Evolutionary conservation across 2,888 invertebrate genomes (phyloP), one percentile per base, ranked within the genome.

Genomic region (Dendrolimus houi): DNA sequence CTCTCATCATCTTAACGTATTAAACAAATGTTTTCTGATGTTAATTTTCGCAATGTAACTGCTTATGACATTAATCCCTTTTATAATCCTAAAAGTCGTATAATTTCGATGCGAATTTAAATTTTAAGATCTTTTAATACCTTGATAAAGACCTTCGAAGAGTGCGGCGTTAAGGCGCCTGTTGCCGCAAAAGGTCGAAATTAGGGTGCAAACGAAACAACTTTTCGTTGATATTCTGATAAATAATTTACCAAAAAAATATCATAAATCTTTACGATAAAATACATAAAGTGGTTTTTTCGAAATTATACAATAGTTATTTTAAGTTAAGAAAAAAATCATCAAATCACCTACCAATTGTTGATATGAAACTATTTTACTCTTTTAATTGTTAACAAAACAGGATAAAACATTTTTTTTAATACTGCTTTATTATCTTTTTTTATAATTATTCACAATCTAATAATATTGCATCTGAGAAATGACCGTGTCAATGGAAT

Each of bases 41-140:
- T 77, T 75, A 76, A 68, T 75, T 72, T 71, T 67, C 79, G 69
- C 70, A 77, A 79, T 79, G 73, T 67, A 75, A 70, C 73, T 71
- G 75, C 74, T 77, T 77, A 72, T 81, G 70, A 87, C 88, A 85
- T 77, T 90, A 87, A 90, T 81, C 85, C 81, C 74, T 78, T 81
- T 86, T 85, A 87, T 77, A 76, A 75, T 79, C 79, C 75, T 76
- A 71, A 83, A 81, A 79, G 77, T 80, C 80, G 72, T 83, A 83
- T 83, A 84, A 86, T 83, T 87, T 83, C 77, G 74, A 76, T 71
- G 75, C 77, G 81, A 83, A 85, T 85, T 85, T 83, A 82, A 77
- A 77, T 77, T 78, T 82, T 76, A 74, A 81, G 77, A 72, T 77
- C 79, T 79, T 58, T 81, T 79, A 80, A 83, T 79, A 81, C 79